phyloP scores from a whole-genome alignment of 2,888 invertebrate species.

The Tenthredo notha region DNA sequence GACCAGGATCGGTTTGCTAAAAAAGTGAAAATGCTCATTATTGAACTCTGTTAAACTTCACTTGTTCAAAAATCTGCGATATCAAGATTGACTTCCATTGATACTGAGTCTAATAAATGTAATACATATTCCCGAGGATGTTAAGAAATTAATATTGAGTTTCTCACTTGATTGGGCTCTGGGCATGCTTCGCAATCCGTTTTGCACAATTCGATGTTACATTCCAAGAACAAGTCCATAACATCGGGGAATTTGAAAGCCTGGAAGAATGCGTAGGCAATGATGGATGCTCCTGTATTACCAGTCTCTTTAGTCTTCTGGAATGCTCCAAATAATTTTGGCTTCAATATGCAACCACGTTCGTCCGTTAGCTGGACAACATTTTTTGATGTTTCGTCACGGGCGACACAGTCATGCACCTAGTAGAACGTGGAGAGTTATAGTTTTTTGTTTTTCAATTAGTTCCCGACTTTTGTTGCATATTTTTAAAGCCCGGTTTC shows the following conservation, averaged over 20 bases:
- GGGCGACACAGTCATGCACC: slow-evolving; percentile 88
- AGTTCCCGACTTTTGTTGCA: neutral
- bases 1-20: slow-evolving; percentile 79
- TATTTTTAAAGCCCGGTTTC: slow-evolving; percentile 31
- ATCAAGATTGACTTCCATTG: neutral
- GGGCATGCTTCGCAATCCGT: slow-evolving; percentile 88
- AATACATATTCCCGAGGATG: neutral
- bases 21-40: neutral
- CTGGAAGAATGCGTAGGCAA: slow-evolving; percentile 89
- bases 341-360: slow-evolving; percentile 88
- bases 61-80: neutral
- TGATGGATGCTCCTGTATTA: slow-evolving; percentile 86
- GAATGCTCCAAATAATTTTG: slow-evolving; percentile 90
- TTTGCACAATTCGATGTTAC: slow-evolving; percentile 91
- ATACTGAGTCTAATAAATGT: too few species aligned
- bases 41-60: neutral
- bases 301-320: slow-evolving; percentile 89
- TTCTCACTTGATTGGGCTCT: slow-evolving; percentile 81
- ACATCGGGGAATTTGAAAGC: slow-evolving; percentile 92
- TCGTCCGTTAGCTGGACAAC: slow-evolving; percentile 86
- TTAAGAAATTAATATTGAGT: neutral
- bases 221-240: slow-evolving; percentile 90
- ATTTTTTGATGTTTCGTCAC: slow-evolving; percentile 85
- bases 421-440: slow-evolving; percentile 58
- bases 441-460: neutral